These are phyloP conservation scores for Propithecus deckenii DNA, from an alignment of 2,797 vertebrate genomes.

Conservation along the genomic window DNA sequence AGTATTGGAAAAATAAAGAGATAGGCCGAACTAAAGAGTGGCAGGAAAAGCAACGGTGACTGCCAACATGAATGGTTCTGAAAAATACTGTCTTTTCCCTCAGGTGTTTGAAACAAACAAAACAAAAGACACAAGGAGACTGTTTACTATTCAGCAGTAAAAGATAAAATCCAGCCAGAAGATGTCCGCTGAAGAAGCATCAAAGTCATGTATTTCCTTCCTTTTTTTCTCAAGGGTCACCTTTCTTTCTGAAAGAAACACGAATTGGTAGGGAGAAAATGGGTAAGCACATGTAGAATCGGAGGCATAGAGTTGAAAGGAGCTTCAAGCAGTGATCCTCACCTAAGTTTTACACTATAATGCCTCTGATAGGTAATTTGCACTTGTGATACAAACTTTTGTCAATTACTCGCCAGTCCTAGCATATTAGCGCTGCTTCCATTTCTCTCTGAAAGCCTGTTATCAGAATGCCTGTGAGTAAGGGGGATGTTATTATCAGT, in stretches of 20 bases:
- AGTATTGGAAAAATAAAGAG: not conserved
- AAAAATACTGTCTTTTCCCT: conserved; percentile 22
- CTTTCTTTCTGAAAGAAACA: conserved; percentile 15
- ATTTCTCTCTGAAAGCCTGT: not conserved
- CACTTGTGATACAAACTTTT: not conserved
- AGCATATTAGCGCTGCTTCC: not conserved
- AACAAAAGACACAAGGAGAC: not conserved
- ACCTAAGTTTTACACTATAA: not conserved
- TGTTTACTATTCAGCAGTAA: conserved; percentile 19
- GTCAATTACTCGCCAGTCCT: not conserved
- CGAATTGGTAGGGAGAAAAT: conserved; percentile 27
- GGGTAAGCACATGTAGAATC: not conserved
- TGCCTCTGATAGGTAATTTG: not conserved
- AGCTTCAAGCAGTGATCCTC: not conserved
- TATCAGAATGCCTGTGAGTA: not conserved
- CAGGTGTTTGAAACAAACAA: conserved; percentile 11
- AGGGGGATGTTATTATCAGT: not conserved
- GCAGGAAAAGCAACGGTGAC: not conserved
- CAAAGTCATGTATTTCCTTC: not conserved
- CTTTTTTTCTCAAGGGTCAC: not conserved
- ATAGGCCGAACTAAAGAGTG: not conserved
- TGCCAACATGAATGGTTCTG: not conserved
- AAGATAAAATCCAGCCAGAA: conserved; percentile 44
- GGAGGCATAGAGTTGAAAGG: conserved; percentile 23
- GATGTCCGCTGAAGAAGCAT: not conserved